Percentiles rank a stretch among this genome's conserved stretches.
These are phyloP conservation scores for Stegana nigrithorax DNA, from an alignment of 2,888 invertebrate species.

Conservation along the genomic window DNA sequence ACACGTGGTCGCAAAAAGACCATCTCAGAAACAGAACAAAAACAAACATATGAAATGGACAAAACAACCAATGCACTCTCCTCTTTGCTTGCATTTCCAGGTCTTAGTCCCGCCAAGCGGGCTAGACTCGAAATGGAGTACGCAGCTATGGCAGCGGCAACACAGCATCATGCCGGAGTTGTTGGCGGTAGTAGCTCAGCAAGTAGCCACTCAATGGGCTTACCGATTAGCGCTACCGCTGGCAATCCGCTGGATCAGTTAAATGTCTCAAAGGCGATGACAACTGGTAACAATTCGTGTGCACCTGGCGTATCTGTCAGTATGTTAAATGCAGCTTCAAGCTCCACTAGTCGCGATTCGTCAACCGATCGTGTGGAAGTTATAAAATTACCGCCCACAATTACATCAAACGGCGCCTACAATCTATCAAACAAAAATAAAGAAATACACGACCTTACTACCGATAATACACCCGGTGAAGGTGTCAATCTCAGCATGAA, in stretches of 20 bases:
- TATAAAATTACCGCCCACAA: slow-evolving; percentile 81
- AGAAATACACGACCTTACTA: slow-evolving; percentile 62
- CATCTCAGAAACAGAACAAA: slow-evolving; percentile 82
- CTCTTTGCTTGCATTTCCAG: slow-evolving; percentile 71
- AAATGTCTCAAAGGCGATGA: slow-evolving; percentile 39
- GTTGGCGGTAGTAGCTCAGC: background rate
- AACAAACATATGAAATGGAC: slow-evolving; percentile 61
- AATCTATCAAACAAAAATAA: slow-evolving; percentile 67
- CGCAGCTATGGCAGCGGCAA: slow-evolving; percentile 66
- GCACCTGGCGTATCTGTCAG: slow-evolving; percentile 22
- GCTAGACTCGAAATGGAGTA: slow-evolving; percentile 69
- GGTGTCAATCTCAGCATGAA: slow-evolving; percentile 68
- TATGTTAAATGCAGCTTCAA: background rate
- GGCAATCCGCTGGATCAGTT: slow-evolving; percentile 40
- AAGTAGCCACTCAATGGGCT: slow-evolving; percentile 27
- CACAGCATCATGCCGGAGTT: slow-evolving; percentile 25
- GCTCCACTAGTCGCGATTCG: slow-evolving; percentile 41
- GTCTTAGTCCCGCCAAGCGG: slow-evolving; percentile 69
- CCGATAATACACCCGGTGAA: slow-evolving; percentile 51
- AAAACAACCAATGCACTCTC: slow-evolving; percentile 64
- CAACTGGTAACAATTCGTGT: slow-evolving; percentile 31
- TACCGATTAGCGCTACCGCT: slow-evolving; percentile 16
- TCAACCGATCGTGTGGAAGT: slow-evolving; percentile 81
- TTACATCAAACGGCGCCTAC: slow-evolving; percentile 71
- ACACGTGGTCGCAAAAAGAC: slow-evolving; percentile 90